Evolutionary conservation across 2,797 vertebrate species (phyloP).

Genomic region (Rhabdophis nuchalis): DNA sequence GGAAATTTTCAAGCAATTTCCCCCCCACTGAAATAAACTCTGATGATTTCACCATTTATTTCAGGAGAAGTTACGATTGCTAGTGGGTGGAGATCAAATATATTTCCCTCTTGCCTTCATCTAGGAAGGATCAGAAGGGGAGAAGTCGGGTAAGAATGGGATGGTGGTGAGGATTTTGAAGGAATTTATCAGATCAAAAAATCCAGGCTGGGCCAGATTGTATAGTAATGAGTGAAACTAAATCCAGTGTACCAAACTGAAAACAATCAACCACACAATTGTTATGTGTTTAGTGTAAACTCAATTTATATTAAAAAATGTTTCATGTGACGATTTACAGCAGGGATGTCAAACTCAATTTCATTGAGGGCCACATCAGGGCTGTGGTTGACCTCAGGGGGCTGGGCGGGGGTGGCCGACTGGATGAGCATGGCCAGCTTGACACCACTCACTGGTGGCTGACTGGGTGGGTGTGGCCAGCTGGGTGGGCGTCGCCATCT

Average conservation of each 20-base stretch:
- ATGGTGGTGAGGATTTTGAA: not conserved
- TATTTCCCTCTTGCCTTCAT: not conserved
- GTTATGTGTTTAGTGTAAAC: not conserved
- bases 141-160: not conserved
- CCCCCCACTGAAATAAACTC: not conserved
- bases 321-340: not conserved
- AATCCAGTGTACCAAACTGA: not conserved
- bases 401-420: accelerated
- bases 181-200: not conserved
- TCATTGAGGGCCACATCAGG: too few species aligned
- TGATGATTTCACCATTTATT: not conserved
- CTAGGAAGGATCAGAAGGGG: not conserved
- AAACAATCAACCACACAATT: not conserved
- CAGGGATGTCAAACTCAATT: too few species aligned
- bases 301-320: not conserved
- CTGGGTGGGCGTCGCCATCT: too few species aligned
- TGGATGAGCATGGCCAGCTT: too few species aligned
- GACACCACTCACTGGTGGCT: too few species aligned
- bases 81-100: not conserved
- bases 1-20: not conserved
- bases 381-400: too few species aligned
- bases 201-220: not conserved
- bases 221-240: not conserved
- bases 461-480: too few species aligned
- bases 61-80: not conserved